phyloP scores from a whole-genome alignment of 2,888 invertebrate species.

The Meandrusa payeni region DNA sequence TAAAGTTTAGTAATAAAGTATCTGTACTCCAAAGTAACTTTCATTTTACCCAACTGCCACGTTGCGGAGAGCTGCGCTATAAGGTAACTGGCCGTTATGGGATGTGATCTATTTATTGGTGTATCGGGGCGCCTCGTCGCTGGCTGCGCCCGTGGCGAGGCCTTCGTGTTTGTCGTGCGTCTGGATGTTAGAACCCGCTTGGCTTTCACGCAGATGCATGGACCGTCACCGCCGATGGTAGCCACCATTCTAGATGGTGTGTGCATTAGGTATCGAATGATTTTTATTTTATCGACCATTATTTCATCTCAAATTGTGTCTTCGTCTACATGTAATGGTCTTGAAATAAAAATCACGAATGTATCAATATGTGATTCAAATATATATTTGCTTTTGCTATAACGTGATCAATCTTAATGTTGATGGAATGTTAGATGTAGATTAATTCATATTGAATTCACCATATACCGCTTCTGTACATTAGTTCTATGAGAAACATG shows the following conservation, averaged over 20 bases:
- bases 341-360: not conserved
- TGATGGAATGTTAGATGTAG: conserved; percentile 17
- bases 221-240: not conserved
- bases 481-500: conserved; percentile 6
- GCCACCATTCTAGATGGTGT: conserved; percentile 9
- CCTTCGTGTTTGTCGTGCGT: conserved; percentile 60
- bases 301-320: not conserved
- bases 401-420: conserved; percentile 1
- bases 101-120: conserved; percentile 49
- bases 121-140: conserved; percentile 45
- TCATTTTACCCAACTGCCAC: conserved; percentile 74
- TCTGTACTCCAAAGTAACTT: conserved; percentile 78
- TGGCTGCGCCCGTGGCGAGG: conserved; percentile 27
- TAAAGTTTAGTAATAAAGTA: conserved; percentile 77
- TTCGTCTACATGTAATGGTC: not conserved
- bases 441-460: conserved; percentile 31
- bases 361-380: not conserved
- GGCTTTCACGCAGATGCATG: conserved; percentile 42
- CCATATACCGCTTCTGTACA: conserved; percentile 24
- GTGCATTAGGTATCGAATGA: conserved; percentile 2
- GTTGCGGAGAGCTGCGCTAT: conserved; percentile 65
- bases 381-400: conserved; percentile 12
- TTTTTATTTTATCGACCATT: conserved; percentile 20
- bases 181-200: conserved; percentile 71
- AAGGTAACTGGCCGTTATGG: conserved; percentile 65